Evolutionary conservation across 2,888 invertebrate genomes (phyloP).

Genomic region (Plagodis pulveraria): DNA sequence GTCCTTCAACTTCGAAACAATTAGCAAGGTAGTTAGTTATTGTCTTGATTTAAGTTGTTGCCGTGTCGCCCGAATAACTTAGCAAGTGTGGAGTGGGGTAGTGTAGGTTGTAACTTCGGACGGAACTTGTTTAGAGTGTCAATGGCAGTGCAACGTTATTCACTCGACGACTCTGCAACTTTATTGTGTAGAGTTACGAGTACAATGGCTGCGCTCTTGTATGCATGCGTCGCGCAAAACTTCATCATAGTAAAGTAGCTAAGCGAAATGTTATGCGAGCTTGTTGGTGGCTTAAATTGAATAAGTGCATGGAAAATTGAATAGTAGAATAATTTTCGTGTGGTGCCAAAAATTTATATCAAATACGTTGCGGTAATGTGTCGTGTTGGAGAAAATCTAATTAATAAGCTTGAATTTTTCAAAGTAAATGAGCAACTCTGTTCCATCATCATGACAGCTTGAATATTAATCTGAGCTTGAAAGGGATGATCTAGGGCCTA

Average conservation of each 20-base stretch:
- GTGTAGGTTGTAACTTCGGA: slow-evolving; percentile 50
- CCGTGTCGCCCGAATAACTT: slow-evolving; percentile 47
- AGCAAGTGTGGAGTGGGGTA: slow-evolving; percentile 41
- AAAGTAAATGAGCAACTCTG: no score
- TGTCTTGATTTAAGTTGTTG: slow-evolving; percentile 58
- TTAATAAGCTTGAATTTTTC: no score
- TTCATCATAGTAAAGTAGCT: slow-evolving; percentile 38
- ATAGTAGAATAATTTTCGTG: slow-evolving; percentile 38
- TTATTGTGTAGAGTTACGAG: slow-evolving; percentile 51
- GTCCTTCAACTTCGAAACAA: slow-evolving; percentile 50
- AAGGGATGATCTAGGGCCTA: no score
- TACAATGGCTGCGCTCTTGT: slow-evolving; percentile 51
- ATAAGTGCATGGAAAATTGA: slow-evolving; percentile 36
- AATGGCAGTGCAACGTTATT: slow-evolving; percentile 58
- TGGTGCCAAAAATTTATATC: slow-evolving; percentile 15
- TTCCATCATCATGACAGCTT: no score
- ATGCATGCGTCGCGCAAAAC: slow-evolving; percentile 41
- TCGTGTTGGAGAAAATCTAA: no score
- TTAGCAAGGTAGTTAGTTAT: slow-evolving; percentile 54
- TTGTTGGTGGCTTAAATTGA: slow-evolving; percentile 39
- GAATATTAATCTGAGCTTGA: not conserved
- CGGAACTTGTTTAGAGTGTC: slow-evolving; percentile 63
- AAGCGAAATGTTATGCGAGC: slow-evolving; percentile 36
- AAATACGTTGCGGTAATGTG: slow-evolving; percentile 12
- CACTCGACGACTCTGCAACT: slow-evolving; percentile 51